phyloP scores from a whole-genome alignment of 2,797 vertebrate genomes.

The Rhabdomys pumilio region DNA sequence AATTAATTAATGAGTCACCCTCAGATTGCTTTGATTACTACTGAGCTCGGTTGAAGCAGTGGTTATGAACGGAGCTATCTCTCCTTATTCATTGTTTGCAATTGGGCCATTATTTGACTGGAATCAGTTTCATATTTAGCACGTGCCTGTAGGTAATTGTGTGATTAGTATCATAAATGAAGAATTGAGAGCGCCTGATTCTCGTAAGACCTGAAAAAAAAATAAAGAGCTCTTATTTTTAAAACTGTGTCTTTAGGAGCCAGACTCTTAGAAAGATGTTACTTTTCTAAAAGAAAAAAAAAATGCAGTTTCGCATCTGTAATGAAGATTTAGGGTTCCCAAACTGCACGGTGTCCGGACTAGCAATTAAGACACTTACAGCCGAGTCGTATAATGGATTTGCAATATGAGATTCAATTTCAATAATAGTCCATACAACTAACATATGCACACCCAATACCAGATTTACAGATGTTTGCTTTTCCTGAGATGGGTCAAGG shows the following conservation, averaged over 20 bases:
- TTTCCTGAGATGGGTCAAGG: neutral
- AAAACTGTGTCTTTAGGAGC: slow-evolving; percentile 14
- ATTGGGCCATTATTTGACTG: slow-evolving; percentile 85
- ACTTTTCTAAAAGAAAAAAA: slow-evolving; percentile 31
- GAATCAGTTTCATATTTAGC: slow-evolving; percentile 88
- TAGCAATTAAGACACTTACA: neutral
- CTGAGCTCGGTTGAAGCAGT: slow-evolving; percentile 85
- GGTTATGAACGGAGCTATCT: slow-evolving; percentile 87
- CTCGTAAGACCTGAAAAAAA: slow-evolving; percentile 27
- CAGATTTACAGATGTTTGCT: slow-evolving; percentile 51
- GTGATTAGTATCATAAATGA: slow-evolving; percentile 88
- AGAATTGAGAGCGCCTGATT: slow-evolving; percentile 51
- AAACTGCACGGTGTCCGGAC: neutral
- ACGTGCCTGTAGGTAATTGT: slow-evolving; percentile 87
- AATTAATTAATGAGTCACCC: slow-evolving; percentile 92
- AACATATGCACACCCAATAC: neutral
- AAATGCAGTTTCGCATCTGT: slow-evolving; percentile 15
- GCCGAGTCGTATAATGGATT: neutral
- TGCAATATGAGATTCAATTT: slow-evolving; percentile 42
- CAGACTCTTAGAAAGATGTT: neutral
- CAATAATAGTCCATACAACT: slow-evolving; percentile 12
- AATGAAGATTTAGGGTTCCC: slow-evolving; percentile 50
- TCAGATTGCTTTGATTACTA: slow-evolving; percentile 90
- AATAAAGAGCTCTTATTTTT: slow-evolving; percentile 42
- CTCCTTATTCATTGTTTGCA: slow-evolving; percentile 88